phyloP scores from a whole-genome alignment of 2,888 invertebrate genomes.

The Drosophila seclusa region DNA sequence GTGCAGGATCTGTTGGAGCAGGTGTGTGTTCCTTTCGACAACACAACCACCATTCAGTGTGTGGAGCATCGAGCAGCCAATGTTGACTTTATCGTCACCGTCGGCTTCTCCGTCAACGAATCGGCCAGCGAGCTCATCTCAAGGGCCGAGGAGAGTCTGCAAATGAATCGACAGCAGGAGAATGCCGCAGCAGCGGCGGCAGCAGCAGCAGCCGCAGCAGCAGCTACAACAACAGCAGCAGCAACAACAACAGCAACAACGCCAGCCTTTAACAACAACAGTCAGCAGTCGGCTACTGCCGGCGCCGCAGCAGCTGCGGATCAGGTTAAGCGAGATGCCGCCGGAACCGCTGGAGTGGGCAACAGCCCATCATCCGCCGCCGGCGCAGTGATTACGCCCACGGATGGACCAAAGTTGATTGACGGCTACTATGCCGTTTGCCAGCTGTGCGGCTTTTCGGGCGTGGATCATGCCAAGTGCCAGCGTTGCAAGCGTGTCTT shows the following conservation, averaged over 20 bases:
- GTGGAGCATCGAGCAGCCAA: constrained; percentile 90
- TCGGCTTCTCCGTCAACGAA: constrained; percentile 86
- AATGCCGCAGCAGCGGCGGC: constrained; percentile 53
- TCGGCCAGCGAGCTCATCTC: constrained; percentile 84
- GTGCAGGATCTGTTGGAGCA: constrained; percentile 93
- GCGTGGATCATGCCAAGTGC: constrained; percentile 92
- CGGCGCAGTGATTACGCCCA: constrained; percentile 66
- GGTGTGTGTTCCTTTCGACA: constrained; percentile 89
- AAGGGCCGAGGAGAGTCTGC: constrained; percentile 84
- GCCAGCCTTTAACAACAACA: constrained; percentile 25
- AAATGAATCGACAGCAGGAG: constrained; percentile 82
- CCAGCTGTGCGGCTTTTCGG: constrained; percentile 91
- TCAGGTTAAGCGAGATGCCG: constrained; percentile 47
- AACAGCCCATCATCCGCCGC: constrained; percentile 38
- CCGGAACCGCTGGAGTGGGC: constrained; percentile 1
- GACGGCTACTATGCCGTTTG: constrained; percentile 92
- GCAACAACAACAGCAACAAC: constrained; percentile 15
- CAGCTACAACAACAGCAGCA: constrained; percentile 23
- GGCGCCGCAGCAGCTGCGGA: constrained; percentile 46
- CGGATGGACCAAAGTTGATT: constrained; percentile 88
- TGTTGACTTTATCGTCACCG: constrained; percentile 92
- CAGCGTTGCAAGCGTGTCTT: constrained; percentile 90
- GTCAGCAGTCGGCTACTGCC: constrained; percentile 32
- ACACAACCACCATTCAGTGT: constrained; percentile 90
- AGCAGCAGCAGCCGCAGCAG: constrained; percentile 27